phyloP scores from a whole-genome alignment of 2,888 invertebrate genomes.

The Serripes groenlandicus region DNA sequence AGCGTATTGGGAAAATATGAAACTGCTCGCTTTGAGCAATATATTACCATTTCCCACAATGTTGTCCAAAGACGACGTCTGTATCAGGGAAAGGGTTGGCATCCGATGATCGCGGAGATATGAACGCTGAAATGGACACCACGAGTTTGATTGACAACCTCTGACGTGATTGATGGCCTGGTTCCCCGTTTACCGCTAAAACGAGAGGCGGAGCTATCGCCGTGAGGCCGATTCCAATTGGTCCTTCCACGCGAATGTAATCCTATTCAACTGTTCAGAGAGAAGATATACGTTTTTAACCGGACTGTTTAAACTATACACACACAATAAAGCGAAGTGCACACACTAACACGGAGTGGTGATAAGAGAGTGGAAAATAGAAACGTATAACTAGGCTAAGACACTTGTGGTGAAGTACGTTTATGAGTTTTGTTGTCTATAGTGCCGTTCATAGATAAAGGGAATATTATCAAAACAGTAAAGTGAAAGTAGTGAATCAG shows the following conservation, averaged over 20 bases:
- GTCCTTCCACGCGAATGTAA: slow-evolving; percentile 35
- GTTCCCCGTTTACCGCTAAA: slow-evolving; percentile 64
- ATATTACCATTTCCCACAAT: no score
- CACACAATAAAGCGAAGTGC: slow-evolving; percentile 7
- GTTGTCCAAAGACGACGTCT: no score
- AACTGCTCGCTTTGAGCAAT: no score
- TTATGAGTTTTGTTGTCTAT: slow-evolving; percentile 16
- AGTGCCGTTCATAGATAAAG: slow-evolving; percentile 10
- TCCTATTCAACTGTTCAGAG: slow-evolving; percentile 47
- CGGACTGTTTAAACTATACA: slow-evolving; percentile 59
- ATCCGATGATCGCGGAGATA: slow-evolving; percentile 9
- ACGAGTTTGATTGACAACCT: slow-evolving; percentile 79
- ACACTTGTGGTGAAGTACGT: slow-evolving; percentile 10
- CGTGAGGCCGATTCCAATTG: slow-evolving; percentile 53
- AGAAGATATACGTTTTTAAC: slow-evolving; percentile 50
- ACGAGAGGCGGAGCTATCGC: slow-evolving; percentile 75
- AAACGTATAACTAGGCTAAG: slow-evolving; percentile 15
- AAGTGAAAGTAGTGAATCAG: slow-evolving; percentile 26
- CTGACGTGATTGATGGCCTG: slow-evolving; percentile 77
- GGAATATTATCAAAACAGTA: slow-evolving; percentile 11
- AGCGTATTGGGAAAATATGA: no score
- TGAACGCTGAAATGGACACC: slow-evolving; percentile 73
- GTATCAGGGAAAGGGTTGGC: slow-evolving; percentile 12
- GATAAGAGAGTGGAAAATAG: slow-evolving; percentile 16
- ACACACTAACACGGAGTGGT: background rate